Evolutionary conservation across 1,140 invertebrate genomes (phyloP), one percentile per base, ranked within the genome.

Genomic region (Potamilus streckersoni): DNA sequence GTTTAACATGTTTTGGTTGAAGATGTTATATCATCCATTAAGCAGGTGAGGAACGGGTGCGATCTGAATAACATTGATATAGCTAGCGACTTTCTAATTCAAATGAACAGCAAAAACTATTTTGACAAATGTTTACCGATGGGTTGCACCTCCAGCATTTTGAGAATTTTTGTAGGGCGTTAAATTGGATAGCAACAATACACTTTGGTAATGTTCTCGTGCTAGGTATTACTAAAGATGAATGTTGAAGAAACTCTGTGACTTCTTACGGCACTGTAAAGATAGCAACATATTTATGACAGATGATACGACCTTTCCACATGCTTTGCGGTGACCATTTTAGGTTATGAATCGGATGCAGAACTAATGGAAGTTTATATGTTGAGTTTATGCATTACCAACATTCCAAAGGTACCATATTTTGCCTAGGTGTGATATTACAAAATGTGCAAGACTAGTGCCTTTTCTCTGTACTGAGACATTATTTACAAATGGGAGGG

Each of bases 41-140:
- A 67, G 59, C 3, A 73, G 8, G 16, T 62, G 16, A 73, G 79
- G n/a, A 16, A 31, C 8, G 27, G 57, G 17, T 17, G 27, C 2
- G 63, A 73, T 17, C 63, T 79, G 55, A 69, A 70, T 16, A 78
- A 80, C 71, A 66, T 60, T 16, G 79, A 82, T 71, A 76, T 78
- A 61, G 59, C 78, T 57, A 59, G 68, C 49, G 69, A 66, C 19
- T 81, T 76, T 60, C 38, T 78, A 11, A 71, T 81, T 67, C 61
- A 16, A 56, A 79, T 71, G 71, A 60, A 75, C 19, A 59, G 57
- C 6, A 12, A 71, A 20, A 78, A 68, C 59, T 71, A 62, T n/a
- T 74, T 58, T 67, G 76, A 78, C 55, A 72, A 20, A 55, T 74
- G 72, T 38, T 58, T 74, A 6, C 65, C 73, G 13, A 74, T 74